Evolutionary conservation across 2,888 invertebrate species (phyloP).

Genomic region (Aphodius granarius): DNA sequence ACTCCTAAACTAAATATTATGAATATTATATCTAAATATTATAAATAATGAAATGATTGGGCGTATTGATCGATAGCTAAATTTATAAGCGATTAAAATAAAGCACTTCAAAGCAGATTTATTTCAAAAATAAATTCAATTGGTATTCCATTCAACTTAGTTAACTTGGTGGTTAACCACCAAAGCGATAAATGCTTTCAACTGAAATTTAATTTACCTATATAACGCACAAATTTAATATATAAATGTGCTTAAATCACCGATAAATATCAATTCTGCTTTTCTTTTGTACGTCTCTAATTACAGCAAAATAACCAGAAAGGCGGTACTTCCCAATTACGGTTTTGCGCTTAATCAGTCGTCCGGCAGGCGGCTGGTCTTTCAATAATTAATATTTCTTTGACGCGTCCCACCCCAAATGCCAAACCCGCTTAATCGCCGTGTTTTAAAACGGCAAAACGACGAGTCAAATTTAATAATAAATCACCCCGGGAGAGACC

Average conservation of each 20-base stretch:
- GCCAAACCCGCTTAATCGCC: constrained; percentile 6
- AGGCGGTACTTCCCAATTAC: neutral
- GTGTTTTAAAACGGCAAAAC: neutral
- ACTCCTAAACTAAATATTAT: too few species aligned
- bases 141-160: too few species aligned
- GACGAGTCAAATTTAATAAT: constrained; percentile 9
- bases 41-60: too few species aligned
- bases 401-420: neutral
- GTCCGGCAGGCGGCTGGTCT: neutral
- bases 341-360: neutral
- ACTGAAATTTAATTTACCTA: neutral
- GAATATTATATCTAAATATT: too few species aligned
- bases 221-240: neutral
- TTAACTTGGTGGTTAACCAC: too few species aligned
- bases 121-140: too few species aligned
- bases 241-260: neutral
- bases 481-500: constrained; percentile 4
- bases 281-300: neutral
- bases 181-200: neutral
- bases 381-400: neutral
- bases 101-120: too few species aligned
- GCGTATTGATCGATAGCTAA: too few species aligned
- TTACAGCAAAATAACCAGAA: neutral
- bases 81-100: too few species aligned
- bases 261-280: neutral